A percentile compares a stretch with the other conserved stretches of the same genome.
Evolutionary conservation across 2,888 invertebrate species (phyloP).

Genomic region (Gymnocheta viridis): DNA sequence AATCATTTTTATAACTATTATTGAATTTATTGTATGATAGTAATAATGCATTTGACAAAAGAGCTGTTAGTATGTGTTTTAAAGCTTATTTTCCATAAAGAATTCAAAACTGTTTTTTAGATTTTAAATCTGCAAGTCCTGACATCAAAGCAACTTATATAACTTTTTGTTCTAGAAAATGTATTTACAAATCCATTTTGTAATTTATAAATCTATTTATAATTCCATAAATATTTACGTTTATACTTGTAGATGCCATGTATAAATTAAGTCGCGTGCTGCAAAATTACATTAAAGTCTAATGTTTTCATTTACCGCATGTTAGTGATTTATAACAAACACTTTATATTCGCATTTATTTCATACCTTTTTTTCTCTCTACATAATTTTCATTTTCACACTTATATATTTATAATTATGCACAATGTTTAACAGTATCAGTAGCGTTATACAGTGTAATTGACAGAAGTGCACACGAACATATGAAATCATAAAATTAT

Average conservation of each 20-base stretch:
- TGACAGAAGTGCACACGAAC: not conserved
- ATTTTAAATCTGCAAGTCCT: not conserved
- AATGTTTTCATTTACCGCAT: not conserved
- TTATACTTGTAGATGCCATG: not conserved
- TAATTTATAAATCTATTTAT: not conserved
- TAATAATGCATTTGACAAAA: too few species aligned
- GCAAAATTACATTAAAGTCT: not conserved
- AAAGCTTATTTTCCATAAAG: not conserved
- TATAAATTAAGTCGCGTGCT: not conserved
- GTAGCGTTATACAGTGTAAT: not conserved
- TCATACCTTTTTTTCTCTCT: not conserved
- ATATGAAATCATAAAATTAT: not conserved
- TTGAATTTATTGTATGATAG: too few species aligned
- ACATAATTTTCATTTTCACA: not conserved
- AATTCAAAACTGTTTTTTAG: not conserved
- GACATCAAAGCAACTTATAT: not conserved
- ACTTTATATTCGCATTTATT: not conserved
- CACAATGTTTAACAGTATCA: not conserved
- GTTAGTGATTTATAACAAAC: conserved; percentile 17
- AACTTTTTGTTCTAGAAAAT: not conserved
- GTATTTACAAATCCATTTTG: not conserved
- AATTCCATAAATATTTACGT: not conserved
- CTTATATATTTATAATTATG: not conserved
- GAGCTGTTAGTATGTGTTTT: too few species aligned
- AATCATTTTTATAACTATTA: too few species aligned